Percentiles rank a stretch among this genome's conserved stretches.
Conservation (phyloP, 2,113 vertebrate genomes). For the Mobula hypostoma region DNA sequence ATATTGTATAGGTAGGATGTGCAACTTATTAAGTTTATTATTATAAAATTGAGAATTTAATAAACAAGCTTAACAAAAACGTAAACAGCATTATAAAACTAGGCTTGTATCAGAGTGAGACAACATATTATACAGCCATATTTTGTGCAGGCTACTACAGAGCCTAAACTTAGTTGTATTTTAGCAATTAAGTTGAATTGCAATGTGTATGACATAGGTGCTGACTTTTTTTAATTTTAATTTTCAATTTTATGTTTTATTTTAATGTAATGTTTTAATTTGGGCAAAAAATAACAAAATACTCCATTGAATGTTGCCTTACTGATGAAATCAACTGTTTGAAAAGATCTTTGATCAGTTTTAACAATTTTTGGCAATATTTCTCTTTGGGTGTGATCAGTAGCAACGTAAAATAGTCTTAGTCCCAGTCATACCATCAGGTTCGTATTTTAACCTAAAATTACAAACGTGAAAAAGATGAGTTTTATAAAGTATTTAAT, state of each 20-base stretch:
- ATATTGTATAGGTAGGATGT: not conserved
- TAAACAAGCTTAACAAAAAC: not conserved
- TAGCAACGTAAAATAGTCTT: not conserved
- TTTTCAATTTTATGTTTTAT: not conserved
- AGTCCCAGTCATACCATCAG: not conserved
- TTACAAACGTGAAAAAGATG: not conserved
- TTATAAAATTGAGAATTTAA: not conserved
- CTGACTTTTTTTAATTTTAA: not conserved
- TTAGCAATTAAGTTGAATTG: not conserved
- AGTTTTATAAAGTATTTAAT: not conserved
- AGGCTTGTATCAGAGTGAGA: not conserved
- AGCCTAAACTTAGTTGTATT: not conserved
- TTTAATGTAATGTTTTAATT: not conserved
- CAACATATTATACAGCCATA: not conserved
- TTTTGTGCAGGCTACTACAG: not conserved
- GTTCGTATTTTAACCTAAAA: not conserved
- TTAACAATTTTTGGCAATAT: not conserved
- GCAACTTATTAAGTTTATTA: not conserved
- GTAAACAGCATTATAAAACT: not conserved
- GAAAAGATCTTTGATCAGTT: not conserved
- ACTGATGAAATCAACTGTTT: not conserved
- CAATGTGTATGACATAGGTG: not conserved
- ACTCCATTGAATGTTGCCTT: not conserved
- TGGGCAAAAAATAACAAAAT: not conserved
- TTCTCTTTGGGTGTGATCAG: not conserved